phyloP scores from a whole-genome alignment of 2,113 vertebrate species.

The Stigmatopora argus region DNA sequence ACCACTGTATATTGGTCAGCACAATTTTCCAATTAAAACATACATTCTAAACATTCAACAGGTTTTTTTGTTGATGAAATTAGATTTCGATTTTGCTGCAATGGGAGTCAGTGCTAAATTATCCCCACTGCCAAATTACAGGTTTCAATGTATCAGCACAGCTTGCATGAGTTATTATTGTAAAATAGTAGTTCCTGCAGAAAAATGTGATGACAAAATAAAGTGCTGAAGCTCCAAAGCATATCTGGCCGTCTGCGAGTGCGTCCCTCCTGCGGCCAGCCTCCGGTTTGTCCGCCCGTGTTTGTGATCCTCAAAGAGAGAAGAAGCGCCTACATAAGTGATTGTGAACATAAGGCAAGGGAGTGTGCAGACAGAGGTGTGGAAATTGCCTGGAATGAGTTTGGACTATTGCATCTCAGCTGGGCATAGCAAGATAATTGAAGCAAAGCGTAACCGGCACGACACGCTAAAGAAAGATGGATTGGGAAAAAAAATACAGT shows the following conservation, averaged over 20 bases:
- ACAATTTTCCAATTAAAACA: too few species aligned
- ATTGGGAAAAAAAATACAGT: slow-evolving; percentile 57
- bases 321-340: slow-evolving; percentile 64
- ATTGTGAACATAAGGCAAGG: slow-evolving; percentile 67
- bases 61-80: too few species aligned
- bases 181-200: background rate
- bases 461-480: slow-evolving; percentile 59
- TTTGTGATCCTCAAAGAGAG: slow-evolving; percentile 60
- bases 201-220: slow-evolving; percentile 18
- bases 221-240: slow-evolving; percentile 4
- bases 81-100: background rate
- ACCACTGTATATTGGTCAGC: too few species aligned
- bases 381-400: slow-evolving; percentile 74
- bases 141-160: background rate
- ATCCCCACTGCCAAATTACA: background rate
- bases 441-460: slow-evolving; percentile 59
- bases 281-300: slow-evolving; percentile 41
- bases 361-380: slow-evolving; percentile 69
- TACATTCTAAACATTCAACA: too few species aligned
- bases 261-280: slow-evolving; percentile 52
- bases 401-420: slow-evolving; percentile 75
- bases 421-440: slow-evolving; percentile 69
- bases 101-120: background rate
- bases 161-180: background rate
- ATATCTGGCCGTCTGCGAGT: slow-evolving; percentile 26